A percentile compares a stretch with the other conserved stretches of the same genome.
Evolutionary conservation across 2,797 vertebrate genomes (phyloP).

Genomic region (Sternotherus odoratus): DNA sequence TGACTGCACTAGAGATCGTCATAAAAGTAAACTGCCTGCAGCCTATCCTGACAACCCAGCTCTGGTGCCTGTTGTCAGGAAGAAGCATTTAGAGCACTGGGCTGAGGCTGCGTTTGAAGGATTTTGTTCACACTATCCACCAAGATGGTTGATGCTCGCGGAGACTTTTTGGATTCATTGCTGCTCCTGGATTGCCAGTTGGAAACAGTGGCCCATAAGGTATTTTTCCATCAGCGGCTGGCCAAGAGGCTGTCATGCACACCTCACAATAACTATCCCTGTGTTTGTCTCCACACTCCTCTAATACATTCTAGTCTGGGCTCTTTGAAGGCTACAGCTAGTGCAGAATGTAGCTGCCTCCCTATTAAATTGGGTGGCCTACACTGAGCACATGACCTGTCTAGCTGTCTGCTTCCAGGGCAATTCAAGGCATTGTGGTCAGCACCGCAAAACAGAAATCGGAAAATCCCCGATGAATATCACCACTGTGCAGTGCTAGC

Average conservation of each 20-base stretch:
- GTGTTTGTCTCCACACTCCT: background rate
- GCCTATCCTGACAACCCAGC: background rate
- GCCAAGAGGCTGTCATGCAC: background rate
- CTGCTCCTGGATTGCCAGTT: background rate
- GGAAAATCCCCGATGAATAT: slow-evolving; percentile 16
- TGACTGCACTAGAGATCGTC: background rate
- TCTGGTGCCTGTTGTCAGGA: background rate
- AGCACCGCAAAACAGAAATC: background rate
- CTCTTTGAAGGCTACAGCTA: background rate
- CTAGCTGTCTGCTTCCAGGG: background rate
- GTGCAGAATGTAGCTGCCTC: background rate
- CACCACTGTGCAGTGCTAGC: slow-evolving; percentile 14
- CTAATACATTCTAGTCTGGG: background rate
- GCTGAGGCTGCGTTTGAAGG: background rate
- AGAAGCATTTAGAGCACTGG: background rate
- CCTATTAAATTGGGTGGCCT: slow-evolving; percentile 13
- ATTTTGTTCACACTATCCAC: background rate
- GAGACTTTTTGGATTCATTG: background rate
- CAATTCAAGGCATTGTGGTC: background rate
- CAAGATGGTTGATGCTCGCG: background rate
- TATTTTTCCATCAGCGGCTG: background rate
- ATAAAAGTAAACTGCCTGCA: background rate
- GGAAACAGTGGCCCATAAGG: background rate
- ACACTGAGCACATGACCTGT: slow-evolving; percentile 24
- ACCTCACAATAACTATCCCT: background rate